Percentiles rank a stretch among this genome's conserved stretches.
These are phyloP conservation scores for Microtus montanus DNA, from an alignment of 2,113 vertebrate genomes.

Conservation along the genomic window DNA sequence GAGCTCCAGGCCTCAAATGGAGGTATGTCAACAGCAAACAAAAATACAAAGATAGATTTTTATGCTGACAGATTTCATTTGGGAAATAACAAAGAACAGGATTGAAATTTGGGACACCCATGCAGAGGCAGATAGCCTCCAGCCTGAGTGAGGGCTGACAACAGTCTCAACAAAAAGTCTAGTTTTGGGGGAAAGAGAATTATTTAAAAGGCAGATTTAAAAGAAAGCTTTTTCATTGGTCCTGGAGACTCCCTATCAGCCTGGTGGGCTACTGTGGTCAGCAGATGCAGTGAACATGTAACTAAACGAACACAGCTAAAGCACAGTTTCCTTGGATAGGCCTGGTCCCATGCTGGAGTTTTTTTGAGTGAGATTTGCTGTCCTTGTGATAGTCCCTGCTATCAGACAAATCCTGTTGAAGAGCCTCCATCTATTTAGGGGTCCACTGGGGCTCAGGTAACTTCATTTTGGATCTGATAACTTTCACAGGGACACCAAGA, in stretches of 20 bases:
- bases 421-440: too few relatives aligned
- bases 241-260: rapidly evolving
- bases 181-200: background rate
- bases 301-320: background rate
- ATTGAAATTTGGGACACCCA: background rate
- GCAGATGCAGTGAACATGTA: rapidly evolving
- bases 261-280: background rate
- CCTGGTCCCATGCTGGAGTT: background rate
- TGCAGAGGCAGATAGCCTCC: background rate
- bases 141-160: background rate
- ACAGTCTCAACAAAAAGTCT: background rate
- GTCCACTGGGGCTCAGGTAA: too few relatives aligned
- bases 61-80: background rate
- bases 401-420: background rate
- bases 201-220: background rate
- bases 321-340: background rate
- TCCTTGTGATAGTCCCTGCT: background rate
- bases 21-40: background rate
- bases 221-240: background rate
- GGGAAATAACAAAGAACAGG: background rate
- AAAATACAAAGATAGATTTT: background rate
- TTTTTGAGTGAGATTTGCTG: background rate
- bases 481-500: background rate
- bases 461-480: background rate
- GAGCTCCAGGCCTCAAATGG: background rate